Evolutionary conservation across 2,113 vertebrate species (phyloP).

Genomic region (Neopipo cinnamomea): DNA sequence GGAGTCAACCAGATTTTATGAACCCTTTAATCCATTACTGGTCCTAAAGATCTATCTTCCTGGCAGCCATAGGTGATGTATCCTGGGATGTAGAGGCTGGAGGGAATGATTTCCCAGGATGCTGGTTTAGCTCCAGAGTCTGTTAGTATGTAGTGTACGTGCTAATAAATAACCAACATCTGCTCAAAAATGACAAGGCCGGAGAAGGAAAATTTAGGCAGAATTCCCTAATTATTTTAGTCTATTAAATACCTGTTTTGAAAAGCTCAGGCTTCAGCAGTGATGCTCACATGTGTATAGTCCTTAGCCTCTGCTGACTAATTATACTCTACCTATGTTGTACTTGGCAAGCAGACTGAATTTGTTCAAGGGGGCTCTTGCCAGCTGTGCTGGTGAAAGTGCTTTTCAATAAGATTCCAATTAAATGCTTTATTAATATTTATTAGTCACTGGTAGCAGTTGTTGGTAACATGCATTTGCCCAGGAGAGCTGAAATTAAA

Average conservation of each 20-base stretch:
- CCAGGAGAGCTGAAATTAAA: neutral
- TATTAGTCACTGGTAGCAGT: neutral
- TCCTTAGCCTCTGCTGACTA: neutral
- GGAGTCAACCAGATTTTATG: neutral
- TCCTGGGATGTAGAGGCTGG: neutral
- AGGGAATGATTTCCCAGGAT: neutral
- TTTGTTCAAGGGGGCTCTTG: conserved; percentile 7
- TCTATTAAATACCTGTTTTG: neutral
- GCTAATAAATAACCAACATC: neutral
- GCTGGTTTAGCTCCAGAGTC: neutral
- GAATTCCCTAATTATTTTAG: neutral
- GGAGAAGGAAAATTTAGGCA: neutral
- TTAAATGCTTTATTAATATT: conserved; percentile 50
- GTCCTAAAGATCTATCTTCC: neutral
- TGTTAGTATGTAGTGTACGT: neutral
- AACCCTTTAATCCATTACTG: neutral
- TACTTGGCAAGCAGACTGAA: neutral
- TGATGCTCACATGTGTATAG: neutral
- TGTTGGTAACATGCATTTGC: neutral
- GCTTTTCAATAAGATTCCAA: neutral
- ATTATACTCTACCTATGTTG: conserved; percentile 12
- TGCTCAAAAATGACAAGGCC: neutral
- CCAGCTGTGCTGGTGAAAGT: conserved; percentile 12
- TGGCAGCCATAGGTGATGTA: neutral
- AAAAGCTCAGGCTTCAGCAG: neutral